These are phyloP conservation scores for Zele albiditarsus DNA, from an alignment of 2,888 invertebrate genomes.

Conservation along the genomic window DNA sequence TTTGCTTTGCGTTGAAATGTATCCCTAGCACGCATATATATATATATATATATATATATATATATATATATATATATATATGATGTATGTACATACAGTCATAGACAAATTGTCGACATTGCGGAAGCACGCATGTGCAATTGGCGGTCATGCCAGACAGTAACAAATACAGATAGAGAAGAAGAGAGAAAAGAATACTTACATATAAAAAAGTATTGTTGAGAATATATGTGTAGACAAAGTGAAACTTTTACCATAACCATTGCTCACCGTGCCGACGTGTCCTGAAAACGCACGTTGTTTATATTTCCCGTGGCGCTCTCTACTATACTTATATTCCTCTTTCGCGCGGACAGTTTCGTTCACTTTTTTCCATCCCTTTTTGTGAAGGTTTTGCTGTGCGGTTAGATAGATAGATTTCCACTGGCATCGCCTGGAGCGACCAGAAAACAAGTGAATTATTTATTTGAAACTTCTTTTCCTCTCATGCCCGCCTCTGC, in stretches of 20 bases:
- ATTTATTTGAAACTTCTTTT: conserved; percentile 15
- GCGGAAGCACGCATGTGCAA: conserved; percentile 45
- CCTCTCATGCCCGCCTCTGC: not conserved
- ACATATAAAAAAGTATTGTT: not conserved
- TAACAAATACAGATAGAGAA: conserved; percentile 3
- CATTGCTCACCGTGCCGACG: conserved; percentile 57
- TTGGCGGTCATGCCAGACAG: conserved; percentile 40
- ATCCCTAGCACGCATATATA: too few species aligned
- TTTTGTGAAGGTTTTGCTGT: not conserved
- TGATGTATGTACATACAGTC: not conserved
- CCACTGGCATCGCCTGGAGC: conserved; percentile 9
- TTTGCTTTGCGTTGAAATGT: too few species aligned
- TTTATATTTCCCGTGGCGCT: conserved; percentile 56
- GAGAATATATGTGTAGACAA: not conserved
- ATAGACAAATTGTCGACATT: conserved; percentile 48
- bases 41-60: not conserved
- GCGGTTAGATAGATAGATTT: conserved; percentile 25
- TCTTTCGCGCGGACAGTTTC: conserved; percentile 5
- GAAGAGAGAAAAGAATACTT: not conserved
- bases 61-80: not conserved
- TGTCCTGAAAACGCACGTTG: conserved; percentile 57
- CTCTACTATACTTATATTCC: conserved; percentile 18
- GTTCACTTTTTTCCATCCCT: conserved; percentile 14
- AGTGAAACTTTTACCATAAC: conserved; percentile 60
- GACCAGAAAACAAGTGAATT: conserved; percentile 13